Percentiles rank a stretch among this genome's conserved stretches.
These are phyloP conservation scores for Fissipunctia ypsillon DNA, from an alignment of 2,888 invertebrate species.

Conservation along the genomic window DNA sequence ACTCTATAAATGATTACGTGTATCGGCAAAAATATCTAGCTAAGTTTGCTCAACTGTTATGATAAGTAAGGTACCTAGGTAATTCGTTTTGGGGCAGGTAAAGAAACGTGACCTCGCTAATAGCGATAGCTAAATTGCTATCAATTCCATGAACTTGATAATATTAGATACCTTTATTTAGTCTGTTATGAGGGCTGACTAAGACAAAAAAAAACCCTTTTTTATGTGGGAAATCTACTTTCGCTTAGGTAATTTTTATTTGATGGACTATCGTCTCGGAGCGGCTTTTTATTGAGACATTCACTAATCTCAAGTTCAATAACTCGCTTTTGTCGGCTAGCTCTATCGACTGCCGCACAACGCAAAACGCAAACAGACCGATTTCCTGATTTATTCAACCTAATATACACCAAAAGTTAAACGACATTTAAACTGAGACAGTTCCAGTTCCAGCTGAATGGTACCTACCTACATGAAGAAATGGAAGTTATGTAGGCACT, in stretches of 20 bases:
- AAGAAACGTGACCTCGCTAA: constrained; percentile 40
- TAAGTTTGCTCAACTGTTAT: constrained; percentile 43
- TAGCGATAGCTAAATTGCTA: constrained; percentile 29
- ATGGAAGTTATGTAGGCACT: neutral
- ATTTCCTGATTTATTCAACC: neutral
- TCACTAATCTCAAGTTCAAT: constrained; percentile 24
- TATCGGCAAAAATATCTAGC: constrained; percentile 1
- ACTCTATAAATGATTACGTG: constrained; percentile 24
- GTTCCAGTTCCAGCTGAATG: neutral
- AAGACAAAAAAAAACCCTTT: constrained; percentile 2
- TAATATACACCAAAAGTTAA: neutral
- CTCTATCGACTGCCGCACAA: neutral
- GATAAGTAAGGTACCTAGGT: neutral
- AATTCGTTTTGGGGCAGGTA: constrained; percentile 31
- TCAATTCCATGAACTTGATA: constrained; percentile 27
- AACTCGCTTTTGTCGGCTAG: constrained; percentile 7
- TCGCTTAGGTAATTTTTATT: no score
- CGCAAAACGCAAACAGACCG: no score
- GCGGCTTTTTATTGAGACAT: neutral
- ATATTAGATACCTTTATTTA: constrained; percentile 30
- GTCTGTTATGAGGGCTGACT: constrained; percentile 11
- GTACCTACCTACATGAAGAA: neutral
- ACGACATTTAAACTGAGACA: neutral
- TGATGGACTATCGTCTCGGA: neutral
- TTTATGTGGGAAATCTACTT: neutral